Evolutionary conservation across 1,140 invertebrate genomes (phyloP).

Genomic region (Lanistes nyassanus): DNA sequence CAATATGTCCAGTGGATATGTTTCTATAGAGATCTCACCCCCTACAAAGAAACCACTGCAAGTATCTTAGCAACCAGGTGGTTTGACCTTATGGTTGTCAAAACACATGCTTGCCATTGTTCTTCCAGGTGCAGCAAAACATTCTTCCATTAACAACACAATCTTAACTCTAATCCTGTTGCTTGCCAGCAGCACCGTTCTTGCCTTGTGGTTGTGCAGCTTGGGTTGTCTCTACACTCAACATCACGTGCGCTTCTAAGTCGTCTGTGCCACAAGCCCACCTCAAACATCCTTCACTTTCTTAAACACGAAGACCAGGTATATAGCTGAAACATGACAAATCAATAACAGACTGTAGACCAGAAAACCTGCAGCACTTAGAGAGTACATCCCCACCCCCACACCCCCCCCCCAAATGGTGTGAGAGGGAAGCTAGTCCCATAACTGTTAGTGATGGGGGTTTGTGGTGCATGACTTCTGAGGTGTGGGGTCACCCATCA

Average conservation of each 20-base stretch:
- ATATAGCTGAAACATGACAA: conserved; percentile 77
- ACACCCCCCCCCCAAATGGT: no score
- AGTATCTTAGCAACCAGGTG: neutral
- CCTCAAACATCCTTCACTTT: conserved; percentile 69
- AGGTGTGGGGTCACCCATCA: no score
- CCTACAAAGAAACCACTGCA: neutral
- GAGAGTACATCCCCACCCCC: no score
- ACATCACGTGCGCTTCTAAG: no score
- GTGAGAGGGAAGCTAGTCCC: no score
- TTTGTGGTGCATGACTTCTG: no score
- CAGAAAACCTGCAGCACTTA: neutral
- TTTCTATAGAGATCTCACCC: neutral
- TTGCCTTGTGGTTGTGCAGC: neutral
- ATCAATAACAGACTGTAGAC: neutral
- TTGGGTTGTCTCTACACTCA: neutral
- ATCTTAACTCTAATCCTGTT: no score
- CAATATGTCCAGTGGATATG: neutral
- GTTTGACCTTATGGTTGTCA: neutral
- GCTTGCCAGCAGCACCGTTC: neutral
- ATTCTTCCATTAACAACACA: no score
- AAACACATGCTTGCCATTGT: neutral
- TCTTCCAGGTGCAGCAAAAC: no score
- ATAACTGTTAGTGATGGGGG: no score
- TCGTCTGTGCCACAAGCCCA: neutral
- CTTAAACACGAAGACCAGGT: conserved; percentile 85